Evolutionary conservation across 2,888 invertebrate genomes (phyloP), one percentile per base, ranked within the genome.

Genomic region (Andrena bicolor): DNA sequence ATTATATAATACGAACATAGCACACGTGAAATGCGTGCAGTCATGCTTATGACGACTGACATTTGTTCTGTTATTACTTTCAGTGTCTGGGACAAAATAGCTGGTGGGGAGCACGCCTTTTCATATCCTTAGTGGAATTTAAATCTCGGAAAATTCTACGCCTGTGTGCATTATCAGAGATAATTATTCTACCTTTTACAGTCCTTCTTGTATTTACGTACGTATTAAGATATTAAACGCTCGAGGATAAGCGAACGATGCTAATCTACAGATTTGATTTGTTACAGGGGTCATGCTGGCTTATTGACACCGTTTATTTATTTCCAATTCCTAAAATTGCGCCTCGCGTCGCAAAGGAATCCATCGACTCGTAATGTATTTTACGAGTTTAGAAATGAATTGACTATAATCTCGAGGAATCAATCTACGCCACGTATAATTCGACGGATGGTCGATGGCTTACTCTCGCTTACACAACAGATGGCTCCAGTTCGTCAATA

Each of bases 321-420:
- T 95, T 99, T 99, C 94, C 98, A 99, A 94, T 99, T 99, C 95
- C 95, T 99, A 91, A 96, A 97, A 81, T 96, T 98, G 93, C 97
- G 99, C 82, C 99, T 99, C 95, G 95, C 97, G 82, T 99, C 99
- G 6, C 96, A 98, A 77, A 96, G 99, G 90, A 99, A 99, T 95
- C 99, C 99, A 0, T 98, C 98, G 95, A 98, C 98, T 73, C 96
- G 98, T 93, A 98, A 97, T 93, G 97, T 98, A 94, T 99, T 99
- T 95, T 96, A 96, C 86, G 99, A 99, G 94, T 95, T 99, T 91
- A 96, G 98, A 86, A 95, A 96, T 86, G 94, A 96, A 0, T 95
- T 97, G 8, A 97, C 97, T 94, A 94, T 95, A 56, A 93, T 96
- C 16, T 97, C 97, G 0, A 94, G 93, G 80, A 96, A 96, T 82